Percentiles rank a stretch among this genome's conserved stretches.
Evolutionary conservation across 2,888 invertebrate species (phyloP).

Genomic region (Strigamia maritima): DNA sequence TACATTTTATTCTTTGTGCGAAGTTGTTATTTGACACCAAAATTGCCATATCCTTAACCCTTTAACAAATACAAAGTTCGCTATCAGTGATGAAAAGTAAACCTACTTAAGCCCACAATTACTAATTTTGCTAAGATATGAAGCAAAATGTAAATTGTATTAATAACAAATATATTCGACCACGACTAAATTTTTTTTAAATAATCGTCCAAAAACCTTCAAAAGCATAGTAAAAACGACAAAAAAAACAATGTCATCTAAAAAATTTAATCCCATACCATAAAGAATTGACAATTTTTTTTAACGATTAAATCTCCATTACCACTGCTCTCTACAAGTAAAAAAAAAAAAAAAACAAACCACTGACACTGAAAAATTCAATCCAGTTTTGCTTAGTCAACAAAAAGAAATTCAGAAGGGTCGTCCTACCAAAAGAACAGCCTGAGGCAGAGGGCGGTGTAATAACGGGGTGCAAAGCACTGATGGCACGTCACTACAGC

Average conservation of each 20-base stretch:
- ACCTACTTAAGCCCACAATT: too few relatives aligned
- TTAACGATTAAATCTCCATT: neutral
- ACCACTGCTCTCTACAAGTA: neutral
- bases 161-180: neutral
- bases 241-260: neutral
- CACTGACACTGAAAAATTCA: conserved; percentile 12
- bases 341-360: neutral
- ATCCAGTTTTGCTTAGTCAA: conserved; percentile 23
- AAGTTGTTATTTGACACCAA: too few relatives aligned
- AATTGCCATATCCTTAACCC: too few relatives aligned
- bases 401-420: conserved; percentile 23
- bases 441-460: conserved; percentile 6
- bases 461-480: conserved; percentile 32
- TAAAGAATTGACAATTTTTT: neutral
- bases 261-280: neutral
- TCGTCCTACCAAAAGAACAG: conserved; percentile 6
- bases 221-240: too few relatives aligned
- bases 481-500: conserved; percentile 27
- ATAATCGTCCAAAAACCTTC: too few relatives aligned
- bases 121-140: too few relatives aligned
- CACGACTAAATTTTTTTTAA: too few relatives aligned
- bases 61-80: too few relatives aligned
- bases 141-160: too few relatives aligned
- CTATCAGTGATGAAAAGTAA: too few relatives aligned
- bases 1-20: too few relatives aligned